These are phyloP conservation scores for Dyspetes luteomarginatus DNA, from an alignment of 2,888 invertebrate species.

Conservation along the genomic window DNA sequence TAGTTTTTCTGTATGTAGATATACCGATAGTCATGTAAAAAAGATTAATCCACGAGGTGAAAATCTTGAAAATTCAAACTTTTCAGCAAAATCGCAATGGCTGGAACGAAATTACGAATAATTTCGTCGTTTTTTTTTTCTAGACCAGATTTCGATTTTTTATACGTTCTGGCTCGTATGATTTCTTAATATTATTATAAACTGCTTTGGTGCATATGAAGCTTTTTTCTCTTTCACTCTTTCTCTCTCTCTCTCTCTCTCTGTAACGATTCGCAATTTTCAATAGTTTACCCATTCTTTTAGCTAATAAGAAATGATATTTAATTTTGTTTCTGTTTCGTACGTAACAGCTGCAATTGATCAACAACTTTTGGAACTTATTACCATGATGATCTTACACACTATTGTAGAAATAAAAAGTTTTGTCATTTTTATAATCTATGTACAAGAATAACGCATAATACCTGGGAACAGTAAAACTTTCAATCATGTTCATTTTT, in stretches of 20 bases:
- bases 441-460: constrained; percentile 61
- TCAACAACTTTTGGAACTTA: constrained; percentile 58
- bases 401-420: constrained; percentile 61
- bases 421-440: constrained; percentile 40
- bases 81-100: constrained; percentile 33
- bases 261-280: constrained; percentile 3
- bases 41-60: constrained; percentile 12
- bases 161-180: constrained; percentile 2
- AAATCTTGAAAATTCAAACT: constrained; percentile 12
- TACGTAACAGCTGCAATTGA: constrained; percentile 43
- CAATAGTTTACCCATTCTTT: constrained; percentile 23
- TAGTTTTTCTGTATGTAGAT: constrained; percentile 36
- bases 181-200: constrained; percentile 46
- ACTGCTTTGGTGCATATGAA: constrained; percentile 60
- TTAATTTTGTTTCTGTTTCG: constrained; percentile 26
- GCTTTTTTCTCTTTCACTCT: constrained; percentile 4
- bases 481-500: constrained; percentile 14
- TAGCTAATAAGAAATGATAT: constrained; percentile 12
- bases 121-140: constrained; percentile 15
- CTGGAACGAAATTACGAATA: constrained; percentile 35
- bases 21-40: constrained; percentile 34
- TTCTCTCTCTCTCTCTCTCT: background rate
- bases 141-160: constrained; percentile 46
- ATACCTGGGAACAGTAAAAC: constrained; percentile 51
- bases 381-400: constrained; percentile 62